Evolutionary conservation across 2,797 vertebrate genomes (phyloP).

Genomic region (Neomorphus geoffroyi): DNA sequence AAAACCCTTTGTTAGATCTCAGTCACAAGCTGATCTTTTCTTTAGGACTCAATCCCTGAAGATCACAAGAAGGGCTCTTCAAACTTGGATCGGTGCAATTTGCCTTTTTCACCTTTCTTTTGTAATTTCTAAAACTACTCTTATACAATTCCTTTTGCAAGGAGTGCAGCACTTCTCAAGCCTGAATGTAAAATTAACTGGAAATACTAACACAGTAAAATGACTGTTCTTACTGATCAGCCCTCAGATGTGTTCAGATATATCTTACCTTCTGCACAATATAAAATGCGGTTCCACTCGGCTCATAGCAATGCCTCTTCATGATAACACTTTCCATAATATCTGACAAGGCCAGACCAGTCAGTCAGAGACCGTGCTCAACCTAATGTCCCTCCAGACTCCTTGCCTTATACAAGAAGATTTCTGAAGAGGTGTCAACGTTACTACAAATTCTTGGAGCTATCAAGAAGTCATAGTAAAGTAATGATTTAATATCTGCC

Average conservation of each 20-base stretch:
- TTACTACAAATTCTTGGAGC: not conserved
- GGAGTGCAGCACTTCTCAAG: conserved; percentile 51
- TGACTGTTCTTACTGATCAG: conserved; percentile 26
- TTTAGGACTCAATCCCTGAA: conserved; percentile 28
- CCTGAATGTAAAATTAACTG: conserved; percentile 55
- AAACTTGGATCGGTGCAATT: conserved; percentile 48
- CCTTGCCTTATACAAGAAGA: conserved; percentile 18
- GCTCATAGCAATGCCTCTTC: conserved; percentile 22
- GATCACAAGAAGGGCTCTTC: conserved; percentile 59
- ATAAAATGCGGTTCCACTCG: conserved; percentile 26
- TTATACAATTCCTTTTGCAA: conserved; percentile 41
- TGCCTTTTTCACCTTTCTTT: conserved; percentile 48
- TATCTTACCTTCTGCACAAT: not conserved
- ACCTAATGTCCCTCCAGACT: not conserved
- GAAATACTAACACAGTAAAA: conserved; percentile 36
- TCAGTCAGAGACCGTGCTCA: not conserved
- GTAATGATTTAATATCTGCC: not conserved
- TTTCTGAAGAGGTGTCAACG: conserved; percentile 12
- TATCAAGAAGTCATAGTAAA: not conserved
- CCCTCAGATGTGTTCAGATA: not conserved
- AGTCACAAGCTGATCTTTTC: conserved; percentile 14
- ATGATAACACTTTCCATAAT: not conserved
- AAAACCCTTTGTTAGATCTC: not conserved
- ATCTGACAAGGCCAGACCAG: conserved; percentile 32
- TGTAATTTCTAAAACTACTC: conserved; percentile 30